Evolutionary conservation across 2,113 vertebrate genomes (phyloP), one percentile per base, ranked within the genome.

Genomic region (Peucedramus taeniatus): DNA sequence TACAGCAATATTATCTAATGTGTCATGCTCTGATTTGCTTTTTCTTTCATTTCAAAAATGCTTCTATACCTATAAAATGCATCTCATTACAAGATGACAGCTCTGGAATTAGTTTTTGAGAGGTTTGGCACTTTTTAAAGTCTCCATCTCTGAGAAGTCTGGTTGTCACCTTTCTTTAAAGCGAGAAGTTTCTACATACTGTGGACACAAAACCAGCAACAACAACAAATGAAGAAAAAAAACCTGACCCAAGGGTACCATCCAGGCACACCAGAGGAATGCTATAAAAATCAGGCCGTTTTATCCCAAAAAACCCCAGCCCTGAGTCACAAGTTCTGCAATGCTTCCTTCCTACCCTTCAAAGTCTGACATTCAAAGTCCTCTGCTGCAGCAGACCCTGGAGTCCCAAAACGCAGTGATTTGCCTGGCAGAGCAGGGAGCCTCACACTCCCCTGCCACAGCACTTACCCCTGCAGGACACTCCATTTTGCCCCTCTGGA

Each of bases 291-390:
- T 31, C 45, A 45, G 8, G 1, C 4, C 2, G 10, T 33, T n/a
- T 28, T 14, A 1, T 0, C 2, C 21, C 6, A 21, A n/a, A 44
- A 53, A 53, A 20, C 3, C 13, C 10, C 28, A 61, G 12, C 56
- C 20, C 8, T 30, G 26, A 59, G 24, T 72, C 22, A 47, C 10
- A 6, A 40, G 28, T 79, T 71, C 4, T 13, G 6, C 26, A 76
- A 12, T 16, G 19, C 17, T 63, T 53, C 40, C 44, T 47, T 75
- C 31, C 42, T 20, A 8, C 4, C 3, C 40, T 66, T 54, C 39
- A 24, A 37, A 70, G 15, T 28, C n/a, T 33, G 56, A 16, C 35
- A 27, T 11, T 7, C 8, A 1, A 39, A 56, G 26, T 14, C 11
- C 16, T 74, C 23, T 35, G 19, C 20, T 33, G 13, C 3, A 54